Base-by-base conservation (phyloP, 2,888 invertebrate genomes). In the Ichneumon xanthorius region DNA sequence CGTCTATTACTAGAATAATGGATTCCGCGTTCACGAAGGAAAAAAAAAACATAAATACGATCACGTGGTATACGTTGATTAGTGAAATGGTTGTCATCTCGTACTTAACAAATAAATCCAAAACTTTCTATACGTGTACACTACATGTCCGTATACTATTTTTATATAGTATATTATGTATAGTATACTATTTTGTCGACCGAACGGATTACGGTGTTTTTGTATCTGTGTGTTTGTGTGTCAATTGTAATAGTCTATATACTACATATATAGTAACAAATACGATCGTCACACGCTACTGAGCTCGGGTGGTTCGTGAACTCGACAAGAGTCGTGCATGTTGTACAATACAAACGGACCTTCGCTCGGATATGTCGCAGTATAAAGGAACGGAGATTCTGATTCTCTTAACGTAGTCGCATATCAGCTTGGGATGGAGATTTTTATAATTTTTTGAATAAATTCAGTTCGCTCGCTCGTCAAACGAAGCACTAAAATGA, bases 231-330 rank as follows among this genome's bases (percentile, higher is more conserved):
- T 55, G 61, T 40, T 67, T 50, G 68, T 61, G 61, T 53, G 73
- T 68, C 65, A 50, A 58, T 40, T 58, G 58, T 19, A 14, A 67
- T 48, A 65, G 45, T 71, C 37, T 75, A 3, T 65, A 48, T 22
- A 71, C 26, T 72, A 63, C 37, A 45, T 72, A 58, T 40, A 81
- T 50, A 30, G 70, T 37, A 26, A 16, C n/a, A 30, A 63, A 26
- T 75, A 70, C 75, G 80, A 75, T 53, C 68, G 70, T 81, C 68
- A 61, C 58, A 58, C 30, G 68, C 30, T 81, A 55, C 76, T 50
- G 53, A 16, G 40, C 3, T 48, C 45, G 61, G 61, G 9, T 30
- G 26, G 19, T 33, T 7, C 16, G 40, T 45, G 30, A 19, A 6
- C 30, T 55, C 65, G 48, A 65, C 45, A 71, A 50, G 55, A 61